Evolutionary conservation across 2,888 invertebrate genomes (phyloP), one percentile per base, ranked within the genome.

Genomic region (Deilephila elpenor): DNA sequence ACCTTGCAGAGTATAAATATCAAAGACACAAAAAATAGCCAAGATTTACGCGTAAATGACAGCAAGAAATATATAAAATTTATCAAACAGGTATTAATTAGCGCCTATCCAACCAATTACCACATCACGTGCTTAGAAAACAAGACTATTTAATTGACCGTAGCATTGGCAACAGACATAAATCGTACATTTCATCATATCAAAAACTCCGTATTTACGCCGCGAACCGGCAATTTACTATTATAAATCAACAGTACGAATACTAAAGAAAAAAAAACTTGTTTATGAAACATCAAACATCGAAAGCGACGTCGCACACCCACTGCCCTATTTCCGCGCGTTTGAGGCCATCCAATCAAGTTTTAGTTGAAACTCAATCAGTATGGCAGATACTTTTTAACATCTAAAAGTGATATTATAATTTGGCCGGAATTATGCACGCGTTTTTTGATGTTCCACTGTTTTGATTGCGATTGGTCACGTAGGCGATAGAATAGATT

Each of bases 211-310:
- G 71, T 80, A 82, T 83, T 77, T 81, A 77, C 78, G 78, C 78
- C 78, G 64, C 25, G 53, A 85, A 78, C 82, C 77, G 75, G 75
- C 83, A 84, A 87, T 84, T 86, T 83, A 75, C 74, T 75, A 78
- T 82, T 80, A 89, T 91, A 87, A 90, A 91, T 91, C 90, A 85
- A 81, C 78, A 44, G 44, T 77, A 73, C 79, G 76, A 32, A 51
- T 70, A 51, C 14, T 34, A 71, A 78, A 82, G 83, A 82, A 79
- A 81, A 80, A 84, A 84, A 86, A 89, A 86, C 89, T 85, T 80
- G 88, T 89, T 89, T 88, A 82, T 82, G 80, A 88, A 85, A 83
- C 79, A 85, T 87, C 83, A 83, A 82, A 80, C 78, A 84, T 84
- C 82, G 86, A 85, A 86, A 86, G 85, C 82, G 84, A 83, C 80